phyloP scores from a whole-genome alignment of 2,888 invertebrate species.

The Hololepta plana region DNA sequence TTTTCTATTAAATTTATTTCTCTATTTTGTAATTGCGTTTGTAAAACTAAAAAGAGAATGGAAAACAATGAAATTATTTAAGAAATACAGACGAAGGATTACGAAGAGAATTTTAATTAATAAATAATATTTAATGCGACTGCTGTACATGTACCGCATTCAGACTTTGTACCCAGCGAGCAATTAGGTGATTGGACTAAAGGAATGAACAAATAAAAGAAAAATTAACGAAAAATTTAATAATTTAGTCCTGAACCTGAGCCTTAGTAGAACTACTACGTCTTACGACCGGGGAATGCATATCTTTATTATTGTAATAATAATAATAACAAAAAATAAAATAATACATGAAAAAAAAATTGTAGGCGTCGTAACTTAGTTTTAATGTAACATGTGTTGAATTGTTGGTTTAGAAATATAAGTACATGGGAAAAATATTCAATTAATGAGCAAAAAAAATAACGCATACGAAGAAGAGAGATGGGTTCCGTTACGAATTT shows the following conservation, averaged over 20 bases:
- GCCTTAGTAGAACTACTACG: constrained; percentile 27
- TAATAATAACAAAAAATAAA: too few relatives aligned
- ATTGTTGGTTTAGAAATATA: constrained; percentile 25
- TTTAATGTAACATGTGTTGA: constrained; percentile 27
- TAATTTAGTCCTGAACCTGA: constrained; percentile 4
- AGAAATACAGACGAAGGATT: too few relatives aligned
- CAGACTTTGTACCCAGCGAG: constrained; percentile 15
- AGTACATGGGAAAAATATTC: constrained; percentile 20
- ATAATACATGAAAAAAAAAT: too few relatives aligned
- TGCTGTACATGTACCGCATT: constrained; percentile 14
- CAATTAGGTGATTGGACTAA: constrained; percentile 14
- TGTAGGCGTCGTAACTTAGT: constrained; percentile 24
- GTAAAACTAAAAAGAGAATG: too few relatives aligned
- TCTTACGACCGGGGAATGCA: constrained; percentile 27
- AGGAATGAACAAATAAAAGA: constrained; percentile 3
- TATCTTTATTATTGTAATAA: constrained; percentile 25
- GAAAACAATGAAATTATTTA: too few relatives aligned
- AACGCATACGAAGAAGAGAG: too few relatives aligned
- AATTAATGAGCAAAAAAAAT: too few relatives aligned
- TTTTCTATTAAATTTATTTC: too few relatives aligned
- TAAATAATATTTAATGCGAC: too few relatives aligned
- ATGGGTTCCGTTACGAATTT: constrained; percentile 9
- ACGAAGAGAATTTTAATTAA: too few relatives aligned
- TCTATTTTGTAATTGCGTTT: too few relatives aligned
- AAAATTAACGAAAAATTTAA: constrained; percentile 1